Conservation (phyloP, 35 echinoderm and acorn worm species). For the Acanthaster planci region DNA sequence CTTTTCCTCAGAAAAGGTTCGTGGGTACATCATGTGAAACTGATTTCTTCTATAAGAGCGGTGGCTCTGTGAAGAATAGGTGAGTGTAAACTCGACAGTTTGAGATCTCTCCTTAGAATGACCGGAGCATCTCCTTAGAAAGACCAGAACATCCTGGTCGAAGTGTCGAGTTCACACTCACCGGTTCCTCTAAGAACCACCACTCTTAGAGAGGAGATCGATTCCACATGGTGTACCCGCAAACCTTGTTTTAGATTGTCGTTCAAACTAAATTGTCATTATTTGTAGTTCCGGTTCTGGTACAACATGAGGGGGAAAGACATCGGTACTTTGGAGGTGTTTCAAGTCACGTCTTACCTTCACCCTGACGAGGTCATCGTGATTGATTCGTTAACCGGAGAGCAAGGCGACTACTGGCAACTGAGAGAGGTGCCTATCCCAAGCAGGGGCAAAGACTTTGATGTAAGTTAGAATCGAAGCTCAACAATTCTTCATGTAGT, state of each 20-base stretch:
- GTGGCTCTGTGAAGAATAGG: too few relatives aligned
- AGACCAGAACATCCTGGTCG: background rate
- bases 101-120: background rate
- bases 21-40: too few relatives aligned
- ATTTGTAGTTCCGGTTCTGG: slow-evolving; percentile 57
- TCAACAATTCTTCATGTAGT: too few relatives aligned
- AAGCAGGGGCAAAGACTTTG: slow-evolving; percentile 10
- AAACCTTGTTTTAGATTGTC: background rate
- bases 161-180: background rate
- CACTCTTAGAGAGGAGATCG: background rate
- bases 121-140: background rate
- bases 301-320: slow-evolving; percentile 58
- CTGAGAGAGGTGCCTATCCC: slow-evolving; percentile 12
- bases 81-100: too few relatives aligned
- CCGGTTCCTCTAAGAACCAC: background rate
- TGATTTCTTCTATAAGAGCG: too few relatives aligned
- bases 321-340: slow-evolving; percentile 41
- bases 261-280: background rate
- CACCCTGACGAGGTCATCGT: background rate
- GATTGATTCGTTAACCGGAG: background rate
- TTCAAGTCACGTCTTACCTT: slow-evolving; percentile 31
- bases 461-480: slow-evolving; percentile 38
- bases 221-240: too few relatives aligned
- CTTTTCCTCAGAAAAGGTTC: too few relatives aligned
- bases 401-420: slow-evolving; percentile 31